Conservation (phyloP, 2,113 vertebrate species). For the Anolis sagrei region DNA sequence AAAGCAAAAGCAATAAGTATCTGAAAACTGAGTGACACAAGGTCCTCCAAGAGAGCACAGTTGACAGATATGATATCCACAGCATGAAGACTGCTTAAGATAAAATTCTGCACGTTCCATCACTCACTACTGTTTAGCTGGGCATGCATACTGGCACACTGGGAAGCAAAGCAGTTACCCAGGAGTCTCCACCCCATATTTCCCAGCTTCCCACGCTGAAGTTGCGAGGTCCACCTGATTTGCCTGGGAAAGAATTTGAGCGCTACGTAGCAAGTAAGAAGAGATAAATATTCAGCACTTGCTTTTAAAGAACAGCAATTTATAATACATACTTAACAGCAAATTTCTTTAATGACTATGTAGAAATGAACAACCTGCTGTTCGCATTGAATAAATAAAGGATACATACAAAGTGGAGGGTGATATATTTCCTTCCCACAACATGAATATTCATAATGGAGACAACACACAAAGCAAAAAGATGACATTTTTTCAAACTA, state of each 20-base stretch:
- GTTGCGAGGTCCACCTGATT: conserved; percentile 74
- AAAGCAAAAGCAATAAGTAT: background rate
- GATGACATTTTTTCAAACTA: background rate
- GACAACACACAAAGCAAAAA: background rate
- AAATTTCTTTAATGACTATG: background rate
- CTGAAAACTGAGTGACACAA: background rate
- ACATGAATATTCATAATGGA: background rate
- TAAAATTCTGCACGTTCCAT: conserved; percentile 39
- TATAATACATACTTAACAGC: background rate
- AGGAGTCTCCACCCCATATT: conserved; percentile 83
- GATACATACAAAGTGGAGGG: background rate
- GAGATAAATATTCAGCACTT: conserved; percentile 34
- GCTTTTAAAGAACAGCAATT: background rate
- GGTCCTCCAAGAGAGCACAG: conserved; percentile 15
- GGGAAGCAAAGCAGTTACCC: conserved; percentile 78
- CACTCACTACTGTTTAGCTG: conserved; percentile 54
- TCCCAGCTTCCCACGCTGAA: conserved; percentile 82
- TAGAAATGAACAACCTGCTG: conserved; percentile 10
- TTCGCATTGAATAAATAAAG: background rate
- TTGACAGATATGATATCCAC: conserved; percentile 31
- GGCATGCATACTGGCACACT: conserved; percentile 70
- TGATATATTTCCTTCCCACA: background rate
- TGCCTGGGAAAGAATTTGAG: conserved; percentile 76
- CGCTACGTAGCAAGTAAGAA: conserved; percentile 59
- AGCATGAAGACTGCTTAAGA: conserved; percentile 16